Base-by-base conservation (phyloP, 2,113 vertebrate genomes). In the Suncus etruscus region DNA sequence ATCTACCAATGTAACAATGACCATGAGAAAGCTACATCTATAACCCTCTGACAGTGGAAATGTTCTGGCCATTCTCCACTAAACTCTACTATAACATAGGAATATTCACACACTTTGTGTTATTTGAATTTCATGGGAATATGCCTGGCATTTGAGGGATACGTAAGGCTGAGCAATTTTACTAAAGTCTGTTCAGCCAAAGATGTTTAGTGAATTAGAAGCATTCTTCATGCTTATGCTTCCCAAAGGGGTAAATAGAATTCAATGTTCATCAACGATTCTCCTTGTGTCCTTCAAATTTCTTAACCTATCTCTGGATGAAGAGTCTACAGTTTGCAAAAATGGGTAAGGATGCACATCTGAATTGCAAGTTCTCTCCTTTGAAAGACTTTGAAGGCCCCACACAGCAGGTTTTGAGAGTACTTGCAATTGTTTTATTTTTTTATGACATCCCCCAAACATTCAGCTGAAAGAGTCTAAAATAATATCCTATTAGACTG, bases 51-150 rank as follows among this genome's bases (percentile, higher is more conserved):
- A 66, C 3, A 31, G 31, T 16, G 9, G 15, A 65, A 73, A 31
- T 16, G 18, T 8, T 82, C 48, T 86, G 73, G n/a, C 39, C 69
- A 68, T 69, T 6, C 12, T 79, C 14, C 14, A 3, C 16, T 51
- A 4, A 0, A 27, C 9, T 87, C 16, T 31, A 27, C 6, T 73
- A 18, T 78, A 20, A 31, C 20, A 58, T 14, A 91, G 89, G 18
- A 16, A 76, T 0, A 15, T 69, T 90, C 50, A 50, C 16, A 45
- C 2, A 83, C 31, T 75, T 66, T 76, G 8, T 2, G 31, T 69
- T 8, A 12, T 54, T 86, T 27, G 25, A n/a, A 61, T 79, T 82
- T 89, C 54, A 92, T 39, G 91, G 27, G 51, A 91, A 25, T 68
- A 15, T 65, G 24, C 61, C 27, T 91, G 54, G 80, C 83, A 48